These are phyloP conservation scores for Phorcus lineatus DNA, from an alignment of 2,888 invertebrate genomes.

Conservation along the genomic window DNA sequence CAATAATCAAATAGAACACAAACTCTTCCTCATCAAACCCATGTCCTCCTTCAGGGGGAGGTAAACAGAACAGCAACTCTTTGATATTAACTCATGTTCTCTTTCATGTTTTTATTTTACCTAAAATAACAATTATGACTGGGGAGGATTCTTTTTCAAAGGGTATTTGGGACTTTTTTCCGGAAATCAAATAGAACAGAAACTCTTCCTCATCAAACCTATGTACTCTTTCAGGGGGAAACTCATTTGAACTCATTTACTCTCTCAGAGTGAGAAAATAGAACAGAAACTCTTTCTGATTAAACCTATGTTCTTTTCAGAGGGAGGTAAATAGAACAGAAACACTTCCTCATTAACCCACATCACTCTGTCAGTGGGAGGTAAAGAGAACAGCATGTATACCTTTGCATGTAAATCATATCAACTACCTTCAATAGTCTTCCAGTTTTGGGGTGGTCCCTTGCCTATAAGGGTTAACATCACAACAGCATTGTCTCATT, in stretches of 20 bases:
- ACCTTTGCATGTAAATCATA: too few relatives aligned
- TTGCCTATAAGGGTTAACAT: conserved; percentile 62
- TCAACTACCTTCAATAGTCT: too few relatives aligned
- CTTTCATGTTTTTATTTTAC: too few relatives aligned
- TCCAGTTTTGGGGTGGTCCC: too few relatives aligned
- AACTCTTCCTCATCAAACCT: conserved; percentile 74
- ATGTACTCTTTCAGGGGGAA: conserved; percentile 72
- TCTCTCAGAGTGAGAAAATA: not conserved
- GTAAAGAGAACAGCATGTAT: conserved; percentile 43
- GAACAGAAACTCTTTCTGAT: conserved; percentile 71
- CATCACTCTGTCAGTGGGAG: conserved; percentile 72
- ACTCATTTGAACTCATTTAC: conserved; percentile 23
- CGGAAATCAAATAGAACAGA: conserved; percentile 58
- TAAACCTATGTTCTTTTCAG: conserved; percentile 74
- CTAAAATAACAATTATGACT: too few relatives aligned
- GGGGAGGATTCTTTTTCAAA: too few relatives aligned
- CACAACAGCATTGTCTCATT: too few relatives aligned
- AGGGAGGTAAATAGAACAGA: conserved; percentile 57
- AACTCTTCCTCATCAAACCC: conserved; percentile 68
- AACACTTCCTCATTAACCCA: conserved; percentile 74
- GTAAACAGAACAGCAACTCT: conserved; percentile 44
- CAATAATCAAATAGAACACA: conserved; percentile 32
- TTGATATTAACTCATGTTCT: too few relatives aligned
- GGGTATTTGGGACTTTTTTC: too few relatives aligned
- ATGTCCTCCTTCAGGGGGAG: conserved; percentile 72